Percentiles rank a stretch among this genome's conserved stretches.
phyloP scores from a whole-genome alignment of 2,797 vertebrate species.

The Anguilla marmorata region DNA sequence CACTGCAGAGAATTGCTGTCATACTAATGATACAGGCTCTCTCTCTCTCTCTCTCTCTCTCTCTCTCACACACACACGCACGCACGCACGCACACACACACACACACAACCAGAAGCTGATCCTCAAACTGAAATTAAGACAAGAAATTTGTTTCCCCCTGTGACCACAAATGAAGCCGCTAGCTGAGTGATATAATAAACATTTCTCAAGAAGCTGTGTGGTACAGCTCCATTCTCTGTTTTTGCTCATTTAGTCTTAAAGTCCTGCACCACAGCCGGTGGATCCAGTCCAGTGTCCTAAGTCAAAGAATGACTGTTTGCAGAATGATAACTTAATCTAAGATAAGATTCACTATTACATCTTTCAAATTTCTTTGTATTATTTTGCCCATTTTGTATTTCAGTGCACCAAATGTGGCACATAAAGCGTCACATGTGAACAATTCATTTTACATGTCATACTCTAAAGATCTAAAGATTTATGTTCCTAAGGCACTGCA shows the following conservation, averaged over 20 bases:
- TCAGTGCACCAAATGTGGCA: background rate
- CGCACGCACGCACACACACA: background rate
- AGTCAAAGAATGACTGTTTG: background rate
- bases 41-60: background rate
- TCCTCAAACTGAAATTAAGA: constrained; percentile 25
- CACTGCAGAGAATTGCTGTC: background rate
- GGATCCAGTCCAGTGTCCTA: background rate
- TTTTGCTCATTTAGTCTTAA: background rate
- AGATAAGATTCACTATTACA: too few species aligned
- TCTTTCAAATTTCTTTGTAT: too few species aligned
- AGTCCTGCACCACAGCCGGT: background rate
- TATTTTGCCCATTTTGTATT: background rate
- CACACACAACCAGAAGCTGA: background rate
- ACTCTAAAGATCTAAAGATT: too few species aligned
- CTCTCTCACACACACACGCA: too few species aligned
- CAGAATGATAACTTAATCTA: too few species aligned
- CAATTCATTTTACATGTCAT: too few species aligned
- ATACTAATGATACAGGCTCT: background rate
- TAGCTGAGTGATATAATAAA: constrained; percentile 14
- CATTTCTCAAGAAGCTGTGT: background rate
- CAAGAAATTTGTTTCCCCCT: background rate
- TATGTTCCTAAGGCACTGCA: too few species aligned
- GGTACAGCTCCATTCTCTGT: background rate
- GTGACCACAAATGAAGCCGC: constrained; percentile 5
- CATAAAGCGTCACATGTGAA: too few species aligned